These are phyloP conservation scores for Daubentonia madagascariensis DNA, from an alignment of 2,113 vertebrate species.

Conservation along the genomic window DNA sequence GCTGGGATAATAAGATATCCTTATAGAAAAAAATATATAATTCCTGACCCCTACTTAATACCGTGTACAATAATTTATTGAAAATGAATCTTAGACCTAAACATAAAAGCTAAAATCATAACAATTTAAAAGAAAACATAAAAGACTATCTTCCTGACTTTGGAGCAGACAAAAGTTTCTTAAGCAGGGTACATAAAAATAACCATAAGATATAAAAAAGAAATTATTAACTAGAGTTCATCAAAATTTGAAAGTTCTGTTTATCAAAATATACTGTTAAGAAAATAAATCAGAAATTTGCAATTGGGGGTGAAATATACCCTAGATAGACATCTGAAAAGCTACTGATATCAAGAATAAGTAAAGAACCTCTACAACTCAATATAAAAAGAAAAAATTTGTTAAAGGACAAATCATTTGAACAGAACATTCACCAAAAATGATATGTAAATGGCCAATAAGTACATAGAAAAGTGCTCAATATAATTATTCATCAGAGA, in stretches of 20 bases:
- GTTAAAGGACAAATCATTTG: neutral
- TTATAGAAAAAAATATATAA: neutral
- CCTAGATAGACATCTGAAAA: neutral
- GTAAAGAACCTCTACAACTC: neutral
- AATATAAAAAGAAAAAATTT: neutral
- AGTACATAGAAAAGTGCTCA: neutral
- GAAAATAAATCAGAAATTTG: neutral
- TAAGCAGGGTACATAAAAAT: neutral
- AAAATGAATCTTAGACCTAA: neutral
- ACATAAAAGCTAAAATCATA: neutral
- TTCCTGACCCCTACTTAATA: neutral
- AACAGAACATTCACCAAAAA: neutral
- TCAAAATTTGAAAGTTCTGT: neutral
- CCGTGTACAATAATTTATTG: neutral
- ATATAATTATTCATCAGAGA: neutral
- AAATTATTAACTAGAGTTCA: neutral
- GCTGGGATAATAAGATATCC: neutral
- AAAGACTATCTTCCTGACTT: neutral
- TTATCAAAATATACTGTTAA: neutral
- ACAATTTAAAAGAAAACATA: neutral
- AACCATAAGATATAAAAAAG: neutral
- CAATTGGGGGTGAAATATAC: neutral
- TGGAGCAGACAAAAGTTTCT: neutral
- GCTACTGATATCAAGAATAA: neutral
- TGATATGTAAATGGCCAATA: neutral